phyloP scores from a whole-genome alignment of 1,140 invertebrate genomes.

The Cotesia vestalis region DNA sequence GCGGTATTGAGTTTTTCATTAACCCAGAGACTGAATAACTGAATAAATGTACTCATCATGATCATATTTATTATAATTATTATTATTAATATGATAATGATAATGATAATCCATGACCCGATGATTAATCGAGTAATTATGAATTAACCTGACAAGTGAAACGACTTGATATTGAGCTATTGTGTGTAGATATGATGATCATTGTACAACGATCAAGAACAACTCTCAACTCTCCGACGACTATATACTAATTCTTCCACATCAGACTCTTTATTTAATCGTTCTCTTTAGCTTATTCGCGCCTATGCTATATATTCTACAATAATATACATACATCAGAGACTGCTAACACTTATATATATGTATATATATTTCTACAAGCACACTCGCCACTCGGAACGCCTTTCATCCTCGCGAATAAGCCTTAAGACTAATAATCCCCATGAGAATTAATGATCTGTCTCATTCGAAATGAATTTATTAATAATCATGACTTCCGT shows the following conservation, averaged over 20 bases:
- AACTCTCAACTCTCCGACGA: not conserved
- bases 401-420: slow-evolving; percentile 14
- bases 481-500: slow-evolving; percentile 38
- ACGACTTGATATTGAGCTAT: slow-evolving; percentile 30
- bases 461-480: slow-evolving; percentile 40
- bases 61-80: slow-evolving; percentile 15
- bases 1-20: slow-evolving; percentile 29
- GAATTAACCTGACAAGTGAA: slow-evolving; percentile 38
- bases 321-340: too few relatives aligned
- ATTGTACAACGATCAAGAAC: slow-evolving; percentile 24
- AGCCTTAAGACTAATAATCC: not conserved
- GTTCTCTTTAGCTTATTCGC: slow-evolving; percentile 16
- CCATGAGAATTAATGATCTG: slow-evolving; percentile 37
- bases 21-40: slow-evolving; percentile 4
- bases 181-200: slow-evolving; percentile 18
- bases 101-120: slow-evolving; percentile 3
- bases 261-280: not conserved
- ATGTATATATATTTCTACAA: too few relatives aligned
- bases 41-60: not conserved
- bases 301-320: slow-evolving; percentile 17
- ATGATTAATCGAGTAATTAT: slow-evolving; percentile 38
- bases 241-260: not conserved
- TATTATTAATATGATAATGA: not conserved
- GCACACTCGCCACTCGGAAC: too few relatives aligned
- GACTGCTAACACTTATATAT: not conserved